Percentiles rank a stretch among this genome's conserved stretches.
Conservation (phyloP, 2,113 vertebrate genomes). For the Poecile atricapillus region DNA sequence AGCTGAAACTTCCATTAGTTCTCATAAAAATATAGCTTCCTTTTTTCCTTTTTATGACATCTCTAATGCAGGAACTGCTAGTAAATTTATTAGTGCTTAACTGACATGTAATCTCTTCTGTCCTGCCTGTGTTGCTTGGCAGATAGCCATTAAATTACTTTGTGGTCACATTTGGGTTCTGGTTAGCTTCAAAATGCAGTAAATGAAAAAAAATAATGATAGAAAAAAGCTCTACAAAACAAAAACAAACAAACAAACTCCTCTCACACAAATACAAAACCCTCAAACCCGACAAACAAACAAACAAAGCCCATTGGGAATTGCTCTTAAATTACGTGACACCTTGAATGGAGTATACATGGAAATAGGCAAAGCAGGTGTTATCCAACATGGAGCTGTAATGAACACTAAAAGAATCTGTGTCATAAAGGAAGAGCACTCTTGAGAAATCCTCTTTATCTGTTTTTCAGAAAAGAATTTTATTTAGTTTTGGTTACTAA, state of each 20-base stretch:
- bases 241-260: neutral
- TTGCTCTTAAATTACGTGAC: neutral
- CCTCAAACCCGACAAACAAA: neutral
- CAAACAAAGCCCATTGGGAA: neutral
- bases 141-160: neutral
- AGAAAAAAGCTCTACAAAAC: neutral
- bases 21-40: neutral
- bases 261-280: fast-evolving
- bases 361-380: neutral
- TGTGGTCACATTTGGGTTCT: neutral
- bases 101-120: neutral
- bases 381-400: neutral
- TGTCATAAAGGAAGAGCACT: neutral
- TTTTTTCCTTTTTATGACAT: neutral
- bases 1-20: neutral
- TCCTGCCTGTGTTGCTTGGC: neutral
- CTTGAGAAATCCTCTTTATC: neutral
- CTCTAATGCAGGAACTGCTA: neutral
- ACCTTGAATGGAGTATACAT: neutral
- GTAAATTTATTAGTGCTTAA: neutral
- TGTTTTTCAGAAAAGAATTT: neutral
- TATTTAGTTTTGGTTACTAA: neutral
- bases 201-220: neutral
- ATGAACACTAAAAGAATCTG: neutral
- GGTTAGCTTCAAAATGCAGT: neutral